Evolutionary conservation across 2,113 vertebrate species (phyloP).

Genomic region (Salminus brasiliensis): DNA sequence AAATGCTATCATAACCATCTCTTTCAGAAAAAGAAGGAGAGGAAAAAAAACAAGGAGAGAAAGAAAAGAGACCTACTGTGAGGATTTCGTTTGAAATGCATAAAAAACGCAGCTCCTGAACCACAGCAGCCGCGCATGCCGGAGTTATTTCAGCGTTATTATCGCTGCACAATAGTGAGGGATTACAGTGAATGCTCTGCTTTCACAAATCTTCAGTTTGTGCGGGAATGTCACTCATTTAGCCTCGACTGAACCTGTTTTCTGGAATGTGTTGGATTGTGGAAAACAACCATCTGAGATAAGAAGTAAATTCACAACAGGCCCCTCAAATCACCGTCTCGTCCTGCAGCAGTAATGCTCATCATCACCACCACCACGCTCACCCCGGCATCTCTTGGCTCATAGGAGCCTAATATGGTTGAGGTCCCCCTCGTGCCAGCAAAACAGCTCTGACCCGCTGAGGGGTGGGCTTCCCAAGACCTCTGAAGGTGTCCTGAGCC

Average conservation of each 20-base stretch:
- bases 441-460: too few species aligned
- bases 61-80: slow-evolving; percentile 4
- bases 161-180: slow-evolving; percentile 23
- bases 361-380: too few species aligned
- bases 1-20: slow-evolving; percentile 53
- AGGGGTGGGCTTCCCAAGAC: too few species aligned
- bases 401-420: too few species aligned
- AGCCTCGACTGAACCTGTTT: slow-evolving; percentile 11
- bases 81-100: slow-evolving; percentile 33
- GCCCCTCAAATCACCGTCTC: too few species aligned
- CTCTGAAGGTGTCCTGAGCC: too few species aligned
- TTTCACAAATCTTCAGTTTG: slow-evolving; percentile 9
- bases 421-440: too few species aligned
- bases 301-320: slow-evolving; percentile 11
- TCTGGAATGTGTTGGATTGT: slow-evolving; percentile 17
- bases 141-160: slow-evolving; percentile 35
- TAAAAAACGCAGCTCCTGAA: slow-evolving; percentile 34
- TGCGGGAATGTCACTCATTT: slow-evolving; percentile 18
- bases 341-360: background rate
- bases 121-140: slow-evolving; percentile 25
- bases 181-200: slow-evolving; percentile 6
- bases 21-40: background rate
- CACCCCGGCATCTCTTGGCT: too few species aligned
- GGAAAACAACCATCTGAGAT: slow-evolving; percentile 10
- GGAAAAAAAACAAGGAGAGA: background rate